These are phyloP conservation scores for Edolisoma coerulescens DNA, from an alignment of 2,113 vertebrate genomes.

Conservation along the genomic window DNA sequence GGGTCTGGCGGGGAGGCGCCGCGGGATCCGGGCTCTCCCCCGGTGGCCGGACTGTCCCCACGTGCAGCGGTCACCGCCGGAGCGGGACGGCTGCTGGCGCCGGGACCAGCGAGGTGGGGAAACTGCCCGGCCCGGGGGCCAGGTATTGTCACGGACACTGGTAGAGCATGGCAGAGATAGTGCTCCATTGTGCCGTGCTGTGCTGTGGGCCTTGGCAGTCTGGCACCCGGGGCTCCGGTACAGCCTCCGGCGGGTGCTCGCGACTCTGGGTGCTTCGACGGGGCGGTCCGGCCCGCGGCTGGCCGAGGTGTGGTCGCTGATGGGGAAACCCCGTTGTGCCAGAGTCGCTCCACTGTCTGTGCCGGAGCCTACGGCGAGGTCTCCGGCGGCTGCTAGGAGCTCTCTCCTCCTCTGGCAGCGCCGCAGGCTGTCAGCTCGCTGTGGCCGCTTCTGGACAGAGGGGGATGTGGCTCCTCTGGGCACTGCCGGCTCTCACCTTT, in stretches of 20 bases:
- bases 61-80: background rate
- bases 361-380: background rate
- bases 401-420: background rate
- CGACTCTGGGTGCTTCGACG: background rate
- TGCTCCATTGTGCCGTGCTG: background rate
- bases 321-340: background rate
- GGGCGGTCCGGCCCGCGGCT: background rate
- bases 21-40: background rate
- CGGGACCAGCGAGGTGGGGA: background rate
- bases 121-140: fast-evolving
- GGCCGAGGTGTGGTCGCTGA: background rate
- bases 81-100: background rate
- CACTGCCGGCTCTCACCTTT: background rate
- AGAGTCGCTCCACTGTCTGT: background rate
- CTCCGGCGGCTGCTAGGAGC: background rate
- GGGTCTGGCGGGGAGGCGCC: background rate
- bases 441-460: background rate
- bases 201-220: background rate
- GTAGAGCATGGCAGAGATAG: background rate
- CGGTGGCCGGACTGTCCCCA: background rate
- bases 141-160: fast-evolving
- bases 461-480: background rate
- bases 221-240: background rate
- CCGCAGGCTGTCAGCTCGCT: background rate
- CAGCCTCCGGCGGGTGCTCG: fast-evolving